Evolutionary conservation across 2,797 vertebrate genomes (phyloP).

Genomic region (Sebastes melanostomus): DNA sequence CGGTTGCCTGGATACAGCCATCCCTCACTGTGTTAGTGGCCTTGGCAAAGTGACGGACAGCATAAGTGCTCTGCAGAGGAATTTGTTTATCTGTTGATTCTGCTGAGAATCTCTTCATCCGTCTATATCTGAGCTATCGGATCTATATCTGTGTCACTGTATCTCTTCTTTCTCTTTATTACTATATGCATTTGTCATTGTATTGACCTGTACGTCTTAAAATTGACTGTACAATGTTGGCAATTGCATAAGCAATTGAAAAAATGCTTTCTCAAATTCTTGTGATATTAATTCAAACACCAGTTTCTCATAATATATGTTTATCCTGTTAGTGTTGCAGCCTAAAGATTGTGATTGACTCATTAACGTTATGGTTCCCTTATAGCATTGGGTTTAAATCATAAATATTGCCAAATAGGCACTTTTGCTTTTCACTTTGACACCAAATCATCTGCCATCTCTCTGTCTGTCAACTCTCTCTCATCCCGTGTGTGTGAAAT

Average conservation of each 20-base stretch:
- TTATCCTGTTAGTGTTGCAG: background rate
- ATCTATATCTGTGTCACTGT: conserved; percentile 3
- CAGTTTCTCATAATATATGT: background rate
- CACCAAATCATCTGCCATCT: background rate
- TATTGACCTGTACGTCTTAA: background rate
- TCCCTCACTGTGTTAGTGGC: conserved; percentile 79
- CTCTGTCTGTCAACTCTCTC: too few species aligned
- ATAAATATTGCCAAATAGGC: background rate
- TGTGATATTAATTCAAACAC: background rate
- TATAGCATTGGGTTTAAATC: too few species aligned
- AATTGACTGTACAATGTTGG: background rate
- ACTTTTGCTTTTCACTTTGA: background rate
- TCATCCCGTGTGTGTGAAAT: too few species aligned
- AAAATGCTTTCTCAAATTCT: background rate
- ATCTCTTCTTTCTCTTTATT: conserved; percentile 4
- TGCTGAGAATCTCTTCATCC: conserved; percentile 58
- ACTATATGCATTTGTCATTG: background rate
- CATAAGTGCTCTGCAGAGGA: conserved; percentile 78
- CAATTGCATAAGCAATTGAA: background rate
- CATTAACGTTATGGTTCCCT: background rate
- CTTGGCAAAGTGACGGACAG: conserved; percentile 82
- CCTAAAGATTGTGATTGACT: background rate
- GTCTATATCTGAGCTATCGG: conserved; percentile 12
- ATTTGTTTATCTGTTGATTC: conserved; percentile 67
- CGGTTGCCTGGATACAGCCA: conserved; percentile 85